These are phyloP conservation scores for Chaenogobius annularis DNA, from an alignment of 2,113 vertebrate species.

Conservation along the genomic window DNA sequence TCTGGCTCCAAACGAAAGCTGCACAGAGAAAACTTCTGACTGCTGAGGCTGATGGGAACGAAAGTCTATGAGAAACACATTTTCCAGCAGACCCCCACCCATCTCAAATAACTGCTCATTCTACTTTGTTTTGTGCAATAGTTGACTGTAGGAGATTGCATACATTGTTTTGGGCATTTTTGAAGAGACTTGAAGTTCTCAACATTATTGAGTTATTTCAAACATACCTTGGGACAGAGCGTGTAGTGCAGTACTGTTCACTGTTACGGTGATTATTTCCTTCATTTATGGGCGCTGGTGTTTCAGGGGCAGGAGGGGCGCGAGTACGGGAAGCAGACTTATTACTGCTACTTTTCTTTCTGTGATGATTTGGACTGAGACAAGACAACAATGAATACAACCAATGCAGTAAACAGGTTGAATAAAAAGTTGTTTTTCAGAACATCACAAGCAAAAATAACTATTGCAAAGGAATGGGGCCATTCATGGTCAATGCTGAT, in stretches of 20 bases:
- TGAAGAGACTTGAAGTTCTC: neutral
- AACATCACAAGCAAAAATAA: too few species aligned
- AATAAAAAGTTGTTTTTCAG: neutral
- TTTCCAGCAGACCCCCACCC: constrained; percentile 79
- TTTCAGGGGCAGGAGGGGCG: constrained; percentile 76
- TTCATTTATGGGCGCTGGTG: constrained; percentile 61
- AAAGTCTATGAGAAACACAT: constrained; percentile 79
- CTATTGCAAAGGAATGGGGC: too few species aligned
- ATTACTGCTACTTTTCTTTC: constrained; percentile 65
- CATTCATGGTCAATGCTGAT: too few species aligned
- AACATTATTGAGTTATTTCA: constrained; percentile 19
- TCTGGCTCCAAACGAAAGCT: constrained; percentile 67
- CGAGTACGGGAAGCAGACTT: constrained; percentile 68
- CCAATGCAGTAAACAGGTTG: neutral
- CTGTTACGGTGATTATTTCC: constrained; percentile 73
- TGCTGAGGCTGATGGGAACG: constrained; percentile 64
- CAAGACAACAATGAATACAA: constrained; percentile 9
- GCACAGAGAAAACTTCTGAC: constrained; percentile 55
- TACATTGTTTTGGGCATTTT: constrained; percentile 7
- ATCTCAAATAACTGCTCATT: constrained; percentile 73
- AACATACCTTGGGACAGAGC: constrained; percentile 84
- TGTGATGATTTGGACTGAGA: constrained; percentile 67
- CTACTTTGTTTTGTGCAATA: constrained; percentile 29
- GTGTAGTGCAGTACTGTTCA: constrained; percentile 76
- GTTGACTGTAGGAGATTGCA: constrained; percentile 38